Conservation (phyloP, 2,888 invertebrate species). For the Drosophila bunnanda region DNA sequence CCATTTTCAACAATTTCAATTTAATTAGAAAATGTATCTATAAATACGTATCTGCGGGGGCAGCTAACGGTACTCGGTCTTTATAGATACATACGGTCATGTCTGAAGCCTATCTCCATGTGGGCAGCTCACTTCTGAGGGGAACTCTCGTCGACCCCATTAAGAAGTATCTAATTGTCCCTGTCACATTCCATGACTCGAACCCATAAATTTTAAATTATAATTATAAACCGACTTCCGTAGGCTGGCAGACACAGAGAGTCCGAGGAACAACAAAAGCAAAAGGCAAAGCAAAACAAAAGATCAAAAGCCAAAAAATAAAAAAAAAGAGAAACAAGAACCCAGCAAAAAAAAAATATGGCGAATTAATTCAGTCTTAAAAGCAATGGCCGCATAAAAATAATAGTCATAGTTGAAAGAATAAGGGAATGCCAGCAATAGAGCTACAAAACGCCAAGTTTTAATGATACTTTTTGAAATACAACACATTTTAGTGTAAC, state of each 20-base stretch:
- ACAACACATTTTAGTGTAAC: not conserved
- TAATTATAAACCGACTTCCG: conserved; percentile 27
- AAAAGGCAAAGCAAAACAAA: conserved; percentile 3
- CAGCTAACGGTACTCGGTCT: conserved; percentile 24
- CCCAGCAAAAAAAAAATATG: conserved; percentile 7
- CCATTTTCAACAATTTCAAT: too few species aligned
- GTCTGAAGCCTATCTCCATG: not conserved
- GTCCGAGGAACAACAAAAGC: not conserved
- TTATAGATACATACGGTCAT: conserved; percentile 5
- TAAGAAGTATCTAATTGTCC: conserved; percentile 13
- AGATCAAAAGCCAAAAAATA: conserved; percentile 4
- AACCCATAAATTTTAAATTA: conserved; percentile 15
- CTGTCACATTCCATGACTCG: conserved; percentile 16
- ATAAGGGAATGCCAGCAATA: too few species aligned
- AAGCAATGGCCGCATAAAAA: not conserved
- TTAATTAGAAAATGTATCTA: not conserved
- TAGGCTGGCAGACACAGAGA: conserved; percentile 7
- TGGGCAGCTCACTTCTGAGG: not conserved
- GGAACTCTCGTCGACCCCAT: conserved; percentile 11
- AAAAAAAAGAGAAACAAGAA: not conserved
- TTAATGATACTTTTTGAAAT: not conserved
- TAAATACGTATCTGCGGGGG: not conserved
- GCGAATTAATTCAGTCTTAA: conserved; percentile 31
- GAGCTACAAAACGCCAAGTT: too few species aligned
- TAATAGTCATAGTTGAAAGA: not conserved